Conservation (phyloP, 2,888 invertebrate genomes). For the Aphrophora alni region DNA sequence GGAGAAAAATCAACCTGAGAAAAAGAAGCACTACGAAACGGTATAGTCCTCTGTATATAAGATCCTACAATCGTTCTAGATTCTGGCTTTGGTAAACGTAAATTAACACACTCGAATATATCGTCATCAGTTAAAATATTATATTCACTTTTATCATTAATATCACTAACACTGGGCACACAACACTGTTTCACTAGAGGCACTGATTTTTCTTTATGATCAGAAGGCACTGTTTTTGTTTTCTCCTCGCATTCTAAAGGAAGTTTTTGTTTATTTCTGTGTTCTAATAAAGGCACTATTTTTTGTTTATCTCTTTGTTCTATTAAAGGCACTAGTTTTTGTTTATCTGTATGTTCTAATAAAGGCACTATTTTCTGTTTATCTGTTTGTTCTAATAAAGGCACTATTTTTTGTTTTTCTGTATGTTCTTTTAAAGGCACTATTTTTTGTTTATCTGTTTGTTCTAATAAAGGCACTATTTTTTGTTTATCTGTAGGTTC, state of each 20-base stretch:
- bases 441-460: not conserved
- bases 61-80: constrained; percentile 67
- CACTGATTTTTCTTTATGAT: not conserved
- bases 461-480: not conserved
- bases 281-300: not conserved
- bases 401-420: not conserved
- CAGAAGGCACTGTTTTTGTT: not conserved
- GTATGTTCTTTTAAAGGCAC: not conserved
- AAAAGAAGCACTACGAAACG: constrained; percentile 85
- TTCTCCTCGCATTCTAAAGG: not conserved
- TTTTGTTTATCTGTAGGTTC: not conserved
- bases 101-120: constrained; percentile 58
- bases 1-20: constrained; percentile 81
- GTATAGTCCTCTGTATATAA: constrained; percentile 70
- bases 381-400: not conserved
- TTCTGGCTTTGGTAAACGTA: constrained; percentile 65
- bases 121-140: constrained; percentile 47
- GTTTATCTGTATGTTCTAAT: not conserved
- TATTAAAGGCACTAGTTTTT: not conserved
- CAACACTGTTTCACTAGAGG: constrained; percentile 6
- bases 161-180: not conserved
- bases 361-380: not conserved
- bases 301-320: not conserved
- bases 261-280: not conserved
- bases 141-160: not conserved